Evolutionary conservation across 1,140 invertebrate genomes (phyloP), one percentile per base, ranked within the genome.

Genomic region (Drosophila ambigua): DNA sequence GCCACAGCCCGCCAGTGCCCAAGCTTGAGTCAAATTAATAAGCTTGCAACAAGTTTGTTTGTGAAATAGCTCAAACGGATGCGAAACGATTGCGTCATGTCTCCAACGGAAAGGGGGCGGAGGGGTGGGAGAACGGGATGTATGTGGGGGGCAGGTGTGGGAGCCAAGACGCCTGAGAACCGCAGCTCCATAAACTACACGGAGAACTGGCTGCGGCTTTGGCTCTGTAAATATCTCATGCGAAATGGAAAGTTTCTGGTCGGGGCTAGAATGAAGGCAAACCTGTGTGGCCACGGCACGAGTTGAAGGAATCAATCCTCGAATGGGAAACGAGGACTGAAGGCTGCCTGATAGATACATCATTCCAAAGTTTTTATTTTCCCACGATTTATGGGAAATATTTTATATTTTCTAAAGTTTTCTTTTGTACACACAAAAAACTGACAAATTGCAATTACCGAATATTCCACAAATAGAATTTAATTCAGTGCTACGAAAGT

Each of bases 81-180:
- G 78, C 78, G 60, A 71, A 52, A 48, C 7, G 53, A 82, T 81
- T 77, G 72, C 76, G 80, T 84, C 80, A 83, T 76, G 52, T 58
- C n/a, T 35, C 60, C 41, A 64, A 16, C 20, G 43, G 66, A 77
- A 24, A 24, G 66, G 43, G 43, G 46, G 55, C 49, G 68, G 68
- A 73, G 35, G 35, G 9, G 31, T 2, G 50, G 13, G 9, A 5
- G 31, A 13, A 28, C 6, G 11, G 49, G 9, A 6, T 39, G 51
- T 2, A 39, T 20, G 51, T 39, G 51, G 16, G 16, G 31, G 51
- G 31, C 28, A 39, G 51, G 67, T 69, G 49, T 64, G 57, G 64
- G 35, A 43, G 65, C 45, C 52, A 58, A 39, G 31, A 31, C 31
- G 26, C 51, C 66, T 68, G 66, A 68, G 66, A 68, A 68, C 66